Evolutionary conservation across 2,797 vertebrate species (phyloP), one percentile per base, ranked within the genome.

Genomic region (Silurus lanzhouensis): DNA sequence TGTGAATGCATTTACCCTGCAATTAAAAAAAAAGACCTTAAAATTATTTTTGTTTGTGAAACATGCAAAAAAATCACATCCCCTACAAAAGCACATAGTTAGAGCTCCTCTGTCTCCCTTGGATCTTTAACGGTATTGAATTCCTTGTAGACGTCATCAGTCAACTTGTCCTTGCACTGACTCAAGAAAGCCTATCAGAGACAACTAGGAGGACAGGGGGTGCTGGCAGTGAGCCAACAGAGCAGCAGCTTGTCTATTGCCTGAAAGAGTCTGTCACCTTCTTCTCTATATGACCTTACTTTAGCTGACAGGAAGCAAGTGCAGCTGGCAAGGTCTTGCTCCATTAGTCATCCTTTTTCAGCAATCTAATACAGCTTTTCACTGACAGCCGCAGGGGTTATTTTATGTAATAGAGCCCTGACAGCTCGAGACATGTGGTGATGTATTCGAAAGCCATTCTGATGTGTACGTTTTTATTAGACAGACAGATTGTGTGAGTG

Each of bases 291-390:
- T 82, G 82, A 76, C 86, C 80, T 55, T 79, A 71, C 83, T 82
- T 86, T 71, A 82, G 85, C 72, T 86, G 68, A 88, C 84, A 85
- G 81, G 60, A 82, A 84, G 77, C 81, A 88, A 85, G 83, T 81
- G 76, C 82, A 87, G 78, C 78, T 84, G 86, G 83, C 55, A 77
- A 80, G 82, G 82, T 88, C 67, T 31, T 82, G 61, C 46, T 79
- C 74, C 84, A 84, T 88, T 74, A 76, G 31, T 86, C 80, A 85
- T 20, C 75, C 72, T 67, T 57, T 76, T 87, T 83, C 57, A 85
- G 84, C 83, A 78, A 81, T 78, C 81, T 60, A 78, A 78, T 82
- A 84, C 58, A 77, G 83, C 46, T 12, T 58, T 84, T 31, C 71
- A 77, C 64, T 25, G 64, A 85, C 77, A 79, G 71, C 48, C 67